Base-by-base conservation (phyloP, 2,888 invertebrate genomes). In the Stenichneumon culpator region DNA sequence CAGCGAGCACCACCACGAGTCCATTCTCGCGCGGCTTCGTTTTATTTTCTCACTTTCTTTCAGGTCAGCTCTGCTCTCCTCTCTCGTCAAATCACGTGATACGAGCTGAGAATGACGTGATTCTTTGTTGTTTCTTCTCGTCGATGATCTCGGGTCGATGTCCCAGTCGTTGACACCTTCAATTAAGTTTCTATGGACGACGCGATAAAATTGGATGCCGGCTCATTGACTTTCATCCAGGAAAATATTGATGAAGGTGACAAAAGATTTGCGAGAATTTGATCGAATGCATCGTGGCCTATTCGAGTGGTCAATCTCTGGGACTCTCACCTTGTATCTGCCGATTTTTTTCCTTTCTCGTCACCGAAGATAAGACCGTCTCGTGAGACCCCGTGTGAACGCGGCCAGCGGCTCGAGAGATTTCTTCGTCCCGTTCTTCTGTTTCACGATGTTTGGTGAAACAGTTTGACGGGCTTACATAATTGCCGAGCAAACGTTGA, bases 381-480 rank as follows among this genome's bases (percentile, higher is more conserved):
- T 47, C 79, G 84, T 14, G 22, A 57, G 80, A 86, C 87, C 87
- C 88, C 92, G 91, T 93, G 92, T 91, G 92, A 92, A 92, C 90
- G 90, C 87, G 86, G 88, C 88, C 77, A 85, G 79, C 83, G 73
- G 80, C 79, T 77, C 79, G 79, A 73, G 60, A 73, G 44, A 75
- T 54, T 75, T 25, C 22, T 75, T 50, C 65, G 74, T 67, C n/a
- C 47, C 74, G 52, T 79, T 74, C 69, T 47, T 32, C 69, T 79
- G 79, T 83, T 86, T 85, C 88, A 88, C 87, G 88, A 90, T 93
- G 92, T 93, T 93, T 93, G 93, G 91, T 92, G 92, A 93, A 93
- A 93, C 92, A 93, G 93, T 93, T 93, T 93, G 93, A 93, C 92
- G 89, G 90, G 87, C 87, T 93, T 92, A 92, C 91, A 92, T 93